Conservation (phyloP, 2,797 vertebrate genomes). For the Vireo griseus region DNA sequence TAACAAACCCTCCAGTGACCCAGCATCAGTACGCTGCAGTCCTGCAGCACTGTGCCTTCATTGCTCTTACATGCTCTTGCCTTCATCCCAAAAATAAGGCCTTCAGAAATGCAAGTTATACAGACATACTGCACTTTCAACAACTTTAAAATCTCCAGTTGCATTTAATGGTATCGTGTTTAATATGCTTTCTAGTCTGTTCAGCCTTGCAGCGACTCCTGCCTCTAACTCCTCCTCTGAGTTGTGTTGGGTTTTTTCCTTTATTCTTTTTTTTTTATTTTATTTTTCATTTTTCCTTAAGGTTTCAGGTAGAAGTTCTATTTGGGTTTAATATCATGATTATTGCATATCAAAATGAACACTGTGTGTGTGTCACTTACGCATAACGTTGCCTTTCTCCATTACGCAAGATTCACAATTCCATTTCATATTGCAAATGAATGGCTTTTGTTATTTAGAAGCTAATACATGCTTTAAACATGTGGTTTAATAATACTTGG, state of each 20-base stretch:
- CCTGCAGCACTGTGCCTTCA: not conserved
- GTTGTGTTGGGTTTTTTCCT: not conserved
- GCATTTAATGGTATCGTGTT: not conserved
- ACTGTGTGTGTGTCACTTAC: conserved; percentile 3
- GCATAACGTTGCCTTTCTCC: not conserved
- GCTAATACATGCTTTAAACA: not conserved
- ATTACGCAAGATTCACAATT: not conserved
- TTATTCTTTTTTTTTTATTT: fast-evolving
- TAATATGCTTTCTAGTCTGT: not conserved
- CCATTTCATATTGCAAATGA: not conserved
- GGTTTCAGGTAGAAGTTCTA: not conserved
- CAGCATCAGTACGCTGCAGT: not conserved
- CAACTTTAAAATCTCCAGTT: not conserved
- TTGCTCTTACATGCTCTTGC: not conserved
- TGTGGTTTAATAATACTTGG: not conserved
- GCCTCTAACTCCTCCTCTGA: not conserved
- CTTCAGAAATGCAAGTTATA: not conserved
- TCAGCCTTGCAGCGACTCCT: not conserved
- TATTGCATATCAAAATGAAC: conserved; percentile 10
- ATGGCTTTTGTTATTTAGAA: not conserved
- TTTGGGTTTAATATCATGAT: not conserved
- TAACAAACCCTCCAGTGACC: not conserved
- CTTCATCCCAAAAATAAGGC: not conserved
- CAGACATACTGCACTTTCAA: not conserved
- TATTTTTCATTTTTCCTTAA: not conserved